Evolutionary conservation across 1,140 invertebrate species (phyloP).

Genomic region (Phenacoccus solenopsis): DNA sequence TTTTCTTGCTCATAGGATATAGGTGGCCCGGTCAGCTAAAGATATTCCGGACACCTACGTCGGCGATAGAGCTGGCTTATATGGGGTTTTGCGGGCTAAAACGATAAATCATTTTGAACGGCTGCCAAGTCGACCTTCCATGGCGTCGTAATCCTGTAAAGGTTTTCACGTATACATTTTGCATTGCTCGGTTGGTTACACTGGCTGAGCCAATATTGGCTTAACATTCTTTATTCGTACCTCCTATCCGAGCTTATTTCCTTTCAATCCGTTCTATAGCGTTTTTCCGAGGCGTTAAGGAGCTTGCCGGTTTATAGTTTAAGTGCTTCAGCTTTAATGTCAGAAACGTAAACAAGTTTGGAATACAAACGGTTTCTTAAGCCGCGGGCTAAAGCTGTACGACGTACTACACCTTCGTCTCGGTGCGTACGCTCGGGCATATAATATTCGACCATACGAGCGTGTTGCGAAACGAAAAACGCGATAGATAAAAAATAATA

Average conservation of each 20-base stretch:
- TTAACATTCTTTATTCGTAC: constrained; percentile 3
- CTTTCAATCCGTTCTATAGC: constrained; percentile 1
- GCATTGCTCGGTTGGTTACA: background rate
- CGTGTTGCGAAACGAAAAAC: background rate
- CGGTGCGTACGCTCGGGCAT: too few species aligned
- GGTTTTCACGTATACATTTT: background rate
- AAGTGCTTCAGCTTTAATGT: background rate
- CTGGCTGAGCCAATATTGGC: background rate
- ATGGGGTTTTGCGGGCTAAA: too few species aligned
- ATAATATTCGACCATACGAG: background rate
- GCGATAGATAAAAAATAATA: background rate
- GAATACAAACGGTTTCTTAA: background rate
- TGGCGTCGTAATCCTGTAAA: background rate
- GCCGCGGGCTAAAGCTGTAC: background rate
- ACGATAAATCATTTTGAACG: background rate
- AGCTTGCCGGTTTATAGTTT: constrained; percentile 1
- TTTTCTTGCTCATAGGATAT: too few species aligned
- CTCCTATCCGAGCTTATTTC: background rate
- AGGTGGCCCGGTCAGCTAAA: too few species aligned
- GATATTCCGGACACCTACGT: too few species aligned
- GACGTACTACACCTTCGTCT: background rate
- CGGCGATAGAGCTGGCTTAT: too few species aligned
- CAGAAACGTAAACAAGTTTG: constrained; percentile 1
- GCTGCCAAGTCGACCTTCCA: background rate
- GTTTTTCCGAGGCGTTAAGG: background rate